Evolutionary conservation across 2,113 vertebrate genomes (phyloP).

Genomic region (Nematolebias whitei): DNA sequence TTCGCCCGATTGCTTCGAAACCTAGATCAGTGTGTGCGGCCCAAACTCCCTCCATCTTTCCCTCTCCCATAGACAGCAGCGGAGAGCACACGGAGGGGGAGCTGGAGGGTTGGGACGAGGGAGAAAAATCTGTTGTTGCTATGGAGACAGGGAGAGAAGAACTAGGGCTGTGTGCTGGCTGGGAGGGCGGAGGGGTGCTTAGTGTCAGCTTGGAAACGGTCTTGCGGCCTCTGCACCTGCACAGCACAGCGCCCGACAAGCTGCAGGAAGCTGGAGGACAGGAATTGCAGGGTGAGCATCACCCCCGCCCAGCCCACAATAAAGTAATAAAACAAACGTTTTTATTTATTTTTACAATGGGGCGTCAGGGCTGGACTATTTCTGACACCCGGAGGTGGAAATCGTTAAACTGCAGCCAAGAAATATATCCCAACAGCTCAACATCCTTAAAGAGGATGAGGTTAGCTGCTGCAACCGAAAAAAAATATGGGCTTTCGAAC

Average conservation of each 20-base stretch:
- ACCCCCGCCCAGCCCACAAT: background rate
- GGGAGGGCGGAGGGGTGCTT: slow-evolving; percentile 61
- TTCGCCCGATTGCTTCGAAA: slow-evolving; percentile 43
- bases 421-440: slow-evolving; percentile 49
- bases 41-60: slow-evolving; percentile 3
- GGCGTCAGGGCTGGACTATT: slow-evolving; percentile 31
- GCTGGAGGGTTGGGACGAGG: slow-evolving; percentile 53
- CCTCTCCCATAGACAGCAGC: slow-evolving; percentile 56
- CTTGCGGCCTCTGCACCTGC: slow-evolving; percentile 78
- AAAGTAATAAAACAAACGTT: too few relatives aligned
- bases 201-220: slow-evolving; percentile 74
- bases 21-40: slow-evolving; percentile 42
- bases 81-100: slow-evolving; percentile 42
- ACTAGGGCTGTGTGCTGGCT: slow-evolving; percentile 69
- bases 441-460: slow-evolving; percentile 46
- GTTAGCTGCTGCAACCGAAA: slow-evolving; percentile 48
- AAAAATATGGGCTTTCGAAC: background rate
- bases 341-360: slow-evolving; percentile 37
- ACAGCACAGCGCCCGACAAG: slow-evolving; percentile 64
- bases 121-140: slow-evolving; percentile 78
- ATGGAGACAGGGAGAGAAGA: slow-evolving; percentile 78
- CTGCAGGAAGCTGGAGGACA: slow-evolving; percentile 76
- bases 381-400: slow-evolving; percentile 47
- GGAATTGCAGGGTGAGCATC: slow-evolving; percentile 71
- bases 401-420: slow-evolving; percentile 25